phyloP scores from a whole-genome alignment of 2,797 vertebrate genomes.

The Falco berigora region DNA sequence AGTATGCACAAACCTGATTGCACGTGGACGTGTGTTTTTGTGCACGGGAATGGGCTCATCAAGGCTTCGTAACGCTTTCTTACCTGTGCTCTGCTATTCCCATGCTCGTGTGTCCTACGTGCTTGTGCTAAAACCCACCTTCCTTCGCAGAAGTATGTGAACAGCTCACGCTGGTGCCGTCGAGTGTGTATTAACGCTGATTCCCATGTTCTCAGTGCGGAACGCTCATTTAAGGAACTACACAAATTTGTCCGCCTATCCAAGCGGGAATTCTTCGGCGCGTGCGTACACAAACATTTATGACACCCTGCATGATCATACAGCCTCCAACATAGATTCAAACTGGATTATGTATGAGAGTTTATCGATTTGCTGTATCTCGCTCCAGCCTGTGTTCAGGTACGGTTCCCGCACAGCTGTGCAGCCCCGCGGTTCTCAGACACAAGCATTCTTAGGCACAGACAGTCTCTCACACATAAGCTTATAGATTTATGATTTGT shows the following conservation, averaged over 20 bases:
- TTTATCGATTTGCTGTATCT: not conserved
- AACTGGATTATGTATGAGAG: accelerated
- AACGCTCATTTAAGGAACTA: accelerated
- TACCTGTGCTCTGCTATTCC: not conserved
- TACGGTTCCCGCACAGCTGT: not conserved
- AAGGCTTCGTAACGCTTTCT: not conserved
- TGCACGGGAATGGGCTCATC: not conserved
- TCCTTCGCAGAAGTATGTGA: accelerated
- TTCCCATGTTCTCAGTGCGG: accelerated
- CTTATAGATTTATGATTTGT: constrained; percentile 57
- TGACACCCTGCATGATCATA: accelerated
- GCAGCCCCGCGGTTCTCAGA: not conserved
- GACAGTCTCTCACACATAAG: constrained; percentile 23
- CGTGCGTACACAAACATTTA: accelerated
- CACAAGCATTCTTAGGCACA: not conserved
- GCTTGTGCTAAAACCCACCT: not conserved
- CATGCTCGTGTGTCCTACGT: accelerated
- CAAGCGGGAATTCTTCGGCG: not conserved
- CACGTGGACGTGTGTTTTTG: not conserved
- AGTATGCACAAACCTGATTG: not conserved
- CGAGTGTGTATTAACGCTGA: accelerated
- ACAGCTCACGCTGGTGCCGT: not conserved
- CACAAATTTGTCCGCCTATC: not conserved
- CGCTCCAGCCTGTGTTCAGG: not conserved
- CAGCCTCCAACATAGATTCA: accelerated